These are phyloP conservation scores for Sialia sialis DNA, from an alignment of 2,113 vertebrate genomes.

Conservation along the genomic window DNA sequence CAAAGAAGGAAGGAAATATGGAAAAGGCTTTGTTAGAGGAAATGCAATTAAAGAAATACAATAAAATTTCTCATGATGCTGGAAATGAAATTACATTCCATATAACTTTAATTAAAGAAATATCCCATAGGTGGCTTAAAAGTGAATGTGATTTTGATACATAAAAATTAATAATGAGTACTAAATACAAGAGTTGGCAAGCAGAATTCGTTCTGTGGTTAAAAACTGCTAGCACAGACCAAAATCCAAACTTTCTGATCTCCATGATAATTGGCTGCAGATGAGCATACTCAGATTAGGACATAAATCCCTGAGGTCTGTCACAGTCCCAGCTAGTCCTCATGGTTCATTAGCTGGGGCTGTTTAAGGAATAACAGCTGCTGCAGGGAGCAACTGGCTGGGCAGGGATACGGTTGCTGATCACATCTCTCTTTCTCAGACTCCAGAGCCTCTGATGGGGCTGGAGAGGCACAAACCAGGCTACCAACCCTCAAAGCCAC, in stretches of 20 bases:
- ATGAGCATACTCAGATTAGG: not conserved
- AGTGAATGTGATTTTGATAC: not conserved
- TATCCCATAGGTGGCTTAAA: not conserved
- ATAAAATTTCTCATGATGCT: not conserved
- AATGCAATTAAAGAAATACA: not conserved
- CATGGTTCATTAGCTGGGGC: not conserved
- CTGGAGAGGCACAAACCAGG: not conserved
- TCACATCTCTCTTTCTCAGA: not conserved
- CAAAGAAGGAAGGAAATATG: not conserved
- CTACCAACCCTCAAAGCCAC: not conserved
- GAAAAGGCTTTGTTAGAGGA: not conserved
- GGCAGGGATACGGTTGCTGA: accelerated
- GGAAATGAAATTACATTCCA: not conserved
- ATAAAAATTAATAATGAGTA: not conserved
- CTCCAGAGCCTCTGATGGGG: too few relatives aligned
- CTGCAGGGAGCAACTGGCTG: not conserved
- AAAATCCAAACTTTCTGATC: not conserved
- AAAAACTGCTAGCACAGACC: not conserved
- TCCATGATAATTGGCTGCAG: not conserved
- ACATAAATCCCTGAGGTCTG: not conserved
- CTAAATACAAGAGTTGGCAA: not conserved
- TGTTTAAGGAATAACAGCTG: not conserved
- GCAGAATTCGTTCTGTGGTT: not conserved
- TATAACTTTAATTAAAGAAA: not conserved
- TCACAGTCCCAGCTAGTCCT: not conserved